Conservation (phyloP, 1,140 invertebrate genomes). For the Drosophila eugracilis region DNA sequence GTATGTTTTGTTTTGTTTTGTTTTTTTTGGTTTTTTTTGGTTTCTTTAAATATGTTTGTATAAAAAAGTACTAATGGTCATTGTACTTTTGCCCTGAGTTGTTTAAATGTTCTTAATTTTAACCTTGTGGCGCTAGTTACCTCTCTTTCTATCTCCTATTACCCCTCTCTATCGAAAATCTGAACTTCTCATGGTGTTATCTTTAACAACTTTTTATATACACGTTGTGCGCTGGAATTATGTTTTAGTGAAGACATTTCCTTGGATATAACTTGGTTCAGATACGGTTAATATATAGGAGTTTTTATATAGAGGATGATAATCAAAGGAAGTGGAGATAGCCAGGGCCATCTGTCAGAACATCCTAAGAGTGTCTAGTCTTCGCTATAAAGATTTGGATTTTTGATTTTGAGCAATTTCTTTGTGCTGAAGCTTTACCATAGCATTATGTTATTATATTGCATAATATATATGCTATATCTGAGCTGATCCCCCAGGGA, state of each 20-base stretch:
- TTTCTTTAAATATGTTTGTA: slow-evolving; percentile 57
- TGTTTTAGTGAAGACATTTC: slow-evolving; percentile 32
- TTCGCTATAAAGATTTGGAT: slow-evolving; percentile 41
- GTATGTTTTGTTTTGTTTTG: slow-evolving; percentile 34
- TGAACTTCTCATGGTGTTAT: slow-evolving; percentile 16
- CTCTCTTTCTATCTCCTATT: neutral
- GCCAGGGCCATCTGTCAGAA: slow-evolving; percentile 16
- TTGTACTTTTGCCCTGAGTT: slow-evolving; percentile 85
- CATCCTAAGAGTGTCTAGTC: slow-evolving; percentile 24
- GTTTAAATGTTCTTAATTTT: slow-evolving; percentile 48
- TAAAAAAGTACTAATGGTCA: slow-evolving; percentile 79
- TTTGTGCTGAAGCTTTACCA: slow-evolving; percentile 68
- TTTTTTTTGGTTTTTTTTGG: slow-evolving; percentile 35
- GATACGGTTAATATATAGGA: slow-evolving; percentile 8
- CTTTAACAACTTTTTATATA: slow-evolving; percentile 48
- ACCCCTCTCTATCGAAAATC: slow-evolving; percentile 17
- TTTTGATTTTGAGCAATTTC: slow-evolving; percentile 73
- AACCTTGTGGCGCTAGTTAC: slow-evolving; percentile 63
- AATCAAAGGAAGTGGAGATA: slow-evolving; percentile 20
- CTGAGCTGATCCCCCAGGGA: slow-evolving; percentile 9
- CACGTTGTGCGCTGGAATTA: slow-evolving; percentile 42
- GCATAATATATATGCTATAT: slow-evolving; percentile 15
- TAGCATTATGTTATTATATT: slow-evolving; percentile 9
- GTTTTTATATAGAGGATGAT: slow-evolving; percentile 2
- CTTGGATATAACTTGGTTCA: slow-evolving; percentile 21